A percentile compares a stretch with the other conserved stretches of the same genome.
These are phyloP conservation scores for Anolis carolinensis DNA, from an alignment of 2,113 vertebrate species.

Conservation along the genomic window DNA sequence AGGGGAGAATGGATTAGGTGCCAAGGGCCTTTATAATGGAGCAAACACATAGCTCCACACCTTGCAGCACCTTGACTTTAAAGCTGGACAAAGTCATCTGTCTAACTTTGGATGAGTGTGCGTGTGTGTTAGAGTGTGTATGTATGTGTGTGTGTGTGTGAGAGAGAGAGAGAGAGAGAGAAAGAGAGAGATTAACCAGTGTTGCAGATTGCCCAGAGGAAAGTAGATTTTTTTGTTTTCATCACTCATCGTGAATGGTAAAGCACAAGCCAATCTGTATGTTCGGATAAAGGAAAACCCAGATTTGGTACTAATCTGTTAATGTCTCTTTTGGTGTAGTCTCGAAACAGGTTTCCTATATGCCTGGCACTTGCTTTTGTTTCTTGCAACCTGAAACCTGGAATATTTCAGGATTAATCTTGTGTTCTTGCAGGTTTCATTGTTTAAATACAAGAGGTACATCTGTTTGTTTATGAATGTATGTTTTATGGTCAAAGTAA, in stretches of 20 bases:
- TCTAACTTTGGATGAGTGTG: not conserved
- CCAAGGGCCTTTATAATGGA: slow-evolving; percentile 6
- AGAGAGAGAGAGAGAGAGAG: too few relatives aligned
- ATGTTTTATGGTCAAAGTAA: not conserved
- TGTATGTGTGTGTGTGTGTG: too few relatives aligned
- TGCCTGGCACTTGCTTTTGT: not conserved
- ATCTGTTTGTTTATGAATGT: not conserved
- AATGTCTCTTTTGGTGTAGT: not conserved
- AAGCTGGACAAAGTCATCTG: not conserved
- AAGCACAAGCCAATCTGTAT: not conserved
- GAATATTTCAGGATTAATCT: not conserved
- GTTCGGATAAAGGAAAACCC: not conserved
- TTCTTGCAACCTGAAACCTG: not conserved
- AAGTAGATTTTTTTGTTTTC: not conserved
- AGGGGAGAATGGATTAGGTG: not conserved
- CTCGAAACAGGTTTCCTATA: not conserved
- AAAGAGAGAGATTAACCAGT: not conserved
- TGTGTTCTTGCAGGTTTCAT: not conserved
- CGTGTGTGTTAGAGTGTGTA: too few relatives aligned
- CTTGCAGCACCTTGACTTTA: not conserved
- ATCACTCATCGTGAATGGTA: not conserved
- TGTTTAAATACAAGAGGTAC: not conserved
- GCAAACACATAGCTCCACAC: not conserved
- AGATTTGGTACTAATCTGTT: not conserved
- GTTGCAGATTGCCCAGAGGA: not conserved